phyloP scores from a whole-genome alignment of 2,113 vertebrate species.

The Mobula hypostoma region DNA sequence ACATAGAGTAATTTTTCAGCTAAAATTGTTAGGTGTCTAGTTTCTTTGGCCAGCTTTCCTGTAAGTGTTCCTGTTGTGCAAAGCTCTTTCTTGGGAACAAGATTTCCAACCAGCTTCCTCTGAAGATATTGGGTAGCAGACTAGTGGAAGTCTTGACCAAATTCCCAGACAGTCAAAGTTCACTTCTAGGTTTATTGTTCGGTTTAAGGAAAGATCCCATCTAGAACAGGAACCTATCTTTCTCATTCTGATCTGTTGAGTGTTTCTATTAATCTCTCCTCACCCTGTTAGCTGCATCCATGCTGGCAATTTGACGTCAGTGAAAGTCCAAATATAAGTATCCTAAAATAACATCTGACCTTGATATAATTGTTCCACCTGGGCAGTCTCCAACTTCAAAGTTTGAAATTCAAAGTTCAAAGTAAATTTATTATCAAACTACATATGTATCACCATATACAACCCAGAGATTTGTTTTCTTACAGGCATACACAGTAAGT shows the following conservation, averaged over 20 bases:
- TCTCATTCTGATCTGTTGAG: background rate
- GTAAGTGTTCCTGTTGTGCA: background rate
- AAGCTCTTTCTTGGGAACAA: background rate
- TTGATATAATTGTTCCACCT: too few species aligned
- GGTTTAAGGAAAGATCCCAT: background rate
- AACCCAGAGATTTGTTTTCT: too few species aligned
- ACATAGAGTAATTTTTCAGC: background rate
- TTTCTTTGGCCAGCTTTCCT: background rate
- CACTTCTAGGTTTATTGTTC: background rate
- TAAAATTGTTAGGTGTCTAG: too few species aligned
- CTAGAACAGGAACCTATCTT: background rate
- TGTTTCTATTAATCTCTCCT: background rate
- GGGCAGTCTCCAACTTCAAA: too few species aligned
- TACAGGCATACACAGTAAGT: too few species aligned
- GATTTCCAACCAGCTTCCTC: background rate
- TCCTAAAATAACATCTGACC: too few species aligned
- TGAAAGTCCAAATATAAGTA: too few species aligned
- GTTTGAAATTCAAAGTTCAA: too few species aligned
- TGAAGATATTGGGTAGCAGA: background rate
- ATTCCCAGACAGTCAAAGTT: background rate
- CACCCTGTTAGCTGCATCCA: too few species aligned
- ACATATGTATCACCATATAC: too few species aligned
- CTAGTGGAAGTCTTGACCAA: background rate
- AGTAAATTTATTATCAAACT: too few species aligned
- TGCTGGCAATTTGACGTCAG: too few species aligned